Conservation (phyloP, 92 coral and sea anemone genomes). For the Porites cylindrica region DNA sequence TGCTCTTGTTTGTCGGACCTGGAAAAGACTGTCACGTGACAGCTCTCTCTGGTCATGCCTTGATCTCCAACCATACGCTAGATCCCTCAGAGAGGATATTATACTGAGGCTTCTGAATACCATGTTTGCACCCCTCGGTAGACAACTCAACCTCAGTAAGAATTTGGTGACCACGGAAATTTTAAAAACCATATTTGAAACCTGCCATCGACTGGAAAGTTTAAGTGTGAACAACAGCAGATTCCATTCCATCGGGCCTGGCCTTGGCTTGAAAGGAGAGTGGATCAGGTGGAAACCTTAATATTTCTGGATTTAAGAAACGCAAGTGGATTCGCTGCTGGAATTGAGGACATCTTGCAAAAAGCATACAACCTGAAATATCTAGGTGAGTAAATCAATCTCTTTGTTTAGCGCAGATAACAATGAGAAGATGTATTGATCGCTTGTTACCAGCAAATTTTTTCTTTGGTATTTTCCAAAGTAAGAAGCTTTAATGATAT, state of each 20-base stretch:
- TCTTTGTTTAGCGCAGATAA: no score
- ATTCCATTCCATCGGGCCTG: constrained; percentile 57
- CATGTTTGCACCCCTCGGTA: constrained; percentile 73
- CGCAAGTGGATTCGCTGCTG: no score
- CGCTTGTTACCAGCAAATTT: no score
- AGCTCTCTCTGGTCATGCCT: constrained; percentile 76
- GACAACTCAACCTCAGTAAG: constrained; percentile 56
- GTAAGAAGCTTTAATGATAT: no score
- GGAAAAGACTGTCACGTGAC: constrained; percentile 77
- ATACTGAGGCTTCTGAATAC: constrained; percentile 52
- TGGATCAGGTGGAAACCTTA: no score
- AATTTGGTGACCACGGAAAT: constrained; percentile 50
- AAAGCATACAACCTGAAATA: no score
- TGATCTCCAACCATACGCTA: constrained; percentile 59
- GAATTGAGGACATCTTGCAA: no score
- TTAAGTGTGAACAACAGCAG: constrained; percentile 67
- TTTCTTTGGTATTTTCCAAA: no score
- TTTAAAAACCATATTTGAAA: constrained; percentile 49
- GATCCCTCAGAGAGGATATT: constrained; percentile 28
- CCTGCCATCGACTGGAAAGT: constrained; percentile 55
- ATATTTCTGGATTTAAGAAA: no score
- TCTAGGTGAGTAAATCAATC: constrained; percentile 48
- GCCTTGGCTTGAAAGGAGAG: no score
- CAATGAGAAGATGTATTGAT: no score
- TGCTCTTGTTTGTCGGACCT: constrained; percentile 66